phyloP scores from a whole-genome alignment of 2,888 invertebrate species.

The Coleophora flavipennella region DNA sequence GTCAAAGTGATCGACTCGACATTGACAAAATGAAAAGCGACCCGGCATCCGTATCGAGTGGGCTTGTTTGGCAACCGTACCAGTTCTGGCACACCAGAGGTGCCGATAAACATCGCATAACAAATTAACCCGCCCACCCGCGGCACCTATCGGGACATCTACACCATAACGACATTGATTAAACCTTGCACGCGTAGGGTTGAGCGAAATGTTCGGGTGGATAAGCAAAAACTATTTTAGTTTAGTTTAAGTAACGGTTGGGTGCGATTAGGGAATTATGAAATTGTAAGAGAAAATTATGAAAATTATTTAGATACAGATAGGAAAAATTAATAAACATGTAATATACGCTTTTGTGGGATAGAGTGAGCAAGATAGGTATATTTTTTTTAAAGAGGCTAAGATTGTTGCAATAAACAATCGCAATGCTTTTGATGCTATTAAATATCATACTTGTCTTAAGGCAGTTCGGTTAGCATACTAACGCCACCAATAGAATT shows the following conservation, averaged over 20 bases:
- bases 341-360: too few relatives aligned
- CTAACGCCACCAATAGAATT: too few relatives aligned
- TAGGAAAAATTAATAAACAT: too few relatives aligned
- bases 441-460: too few relatives aligned
- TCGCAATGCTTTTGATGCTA: too few relatives aligned
- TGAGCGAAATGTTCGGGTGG: slow-evolving; percentile 9
- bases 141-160: slow-evolving; percentile 40
- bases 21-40: slow-evolving; percentile 36
- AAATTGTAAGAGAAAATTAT: background rate
- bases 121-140: slow-evolving; percentile 48
- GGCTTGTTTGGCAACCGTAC: slow-evolving; percentile 40
- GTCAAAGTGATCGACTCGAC: slow-evolving; percentile 17
- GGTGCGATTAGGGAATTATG: too few relatives aligned
- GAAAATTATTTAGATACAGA: too few relatives aligned
- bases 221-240: slow-evolving; percentile 7
- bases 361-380: too few relatives aligned
- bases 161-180: slow-evolving; percentile 49
- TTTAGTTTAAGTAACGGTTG: background rate
- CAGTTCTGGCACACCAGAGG: slow-evolving; percentile 7
- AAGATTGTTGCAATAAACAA: too few relatives aligned
- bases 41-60: slow-evolving; percentile 28
- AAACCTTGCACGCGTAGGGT: slow-evolving; percentile 32
- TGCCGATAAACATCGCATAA: slow-evolving; percentile 42
- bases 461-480: too few relatives aligned
- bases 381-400: too few relatives aligned